phyloP scores from a whole-genome alignment of 2,888 invertebrate species.

The Megastigmus dorsalis region DNA sequence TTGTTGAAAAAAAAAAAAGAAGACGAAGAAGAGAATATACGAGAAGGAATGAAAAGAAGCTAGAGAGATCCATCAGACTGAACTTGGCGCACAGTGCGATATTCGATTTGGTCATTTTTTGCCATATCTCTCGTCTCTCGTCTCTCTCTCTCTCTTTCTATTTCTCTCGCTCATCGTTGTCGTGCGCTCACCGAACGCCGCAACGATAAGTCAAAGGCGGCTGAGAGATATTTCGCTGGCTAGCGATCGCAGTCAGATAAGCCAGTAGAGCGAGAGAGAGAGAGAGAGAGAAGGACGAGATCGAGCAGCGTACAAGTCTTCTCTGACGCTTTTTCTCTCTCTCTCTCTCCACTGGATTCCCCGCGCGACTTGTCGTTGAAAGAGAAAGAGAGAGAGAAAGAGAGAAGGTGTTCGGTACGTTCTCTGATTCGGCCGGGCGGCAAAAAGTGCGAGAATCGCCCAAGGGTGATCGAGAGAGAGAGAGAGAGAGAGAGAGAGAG shows the following conservation, averaged over 20 bases:
- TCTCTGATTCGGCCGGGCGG: slow-evolving; percentile 12
- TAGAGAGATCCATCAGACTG: background rate
- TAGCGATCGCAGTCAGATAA: slow-evolving; percentile 37
- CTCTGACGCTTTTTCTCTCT: slow-evolving; percentile 14
- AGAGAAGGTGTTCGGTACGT: background rate
- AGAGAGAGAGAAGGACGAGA: slow-evolving; percentile 10
- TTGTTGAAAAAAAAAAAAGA: background rate
- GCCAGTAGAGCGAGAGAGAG: slow-evolving; percentile 13
- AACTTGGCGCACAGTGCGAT: background rate
- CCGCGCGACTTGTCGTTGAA: slow-evolving; percentile 10
- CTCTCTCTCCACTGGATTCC: background rate
- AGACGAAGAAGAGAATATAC: background rate
- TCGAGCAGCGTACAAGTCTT: background rate
- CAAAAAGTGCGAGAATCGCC: slow-evolving; percentile 44
- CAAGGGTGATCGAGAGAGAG: slow-evolving; percentile 35
- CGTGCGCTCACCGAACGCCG: background rate
- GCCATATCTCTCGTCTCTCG: background rate
- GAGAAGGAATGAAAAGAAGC: background rate
- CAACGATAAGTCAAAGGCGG: slow-evolving; percentile 51
- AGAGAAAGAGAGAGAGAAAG: slow-evolving; percentile 1
- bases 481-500: no score
- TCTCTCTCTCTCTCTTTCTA: slow-evolving; percentile 11
- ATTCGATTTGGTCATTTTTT: slow-evolving; percentile 22
- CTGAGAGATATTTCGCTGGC: slow-evolving; percentile 36
- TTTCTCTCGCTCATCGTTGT: slow-evolving; percentile 7